A percentile compares a stretch with the other conserved stretches of the same genome.
Conservation (phyloP, 2,888 invertebrate species). For the Lasioglossum calceatum region DNA sequence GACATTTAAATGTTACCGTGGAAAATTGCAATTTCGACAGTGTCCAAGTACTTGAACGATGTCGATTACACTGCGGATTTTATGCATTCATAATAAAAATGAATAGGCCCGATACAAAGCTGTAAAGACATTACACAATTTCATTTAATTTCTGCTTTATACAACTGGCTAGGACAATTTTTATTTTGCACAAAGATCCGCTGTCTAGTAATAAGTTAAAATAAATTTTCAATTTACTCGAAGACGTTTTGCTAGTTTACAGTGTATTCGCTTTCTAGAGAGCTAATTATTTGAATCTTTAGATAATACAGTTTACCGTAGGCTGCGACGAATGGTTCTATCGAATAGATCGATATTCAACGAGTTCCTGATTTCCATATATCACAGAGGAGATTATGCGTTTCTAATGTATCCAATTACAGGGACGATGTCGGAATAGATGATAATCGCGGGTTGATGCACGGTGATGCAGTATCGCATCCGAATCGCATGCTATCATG, state of each 20-base stretch:
- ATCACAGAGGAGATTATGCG: slow-evolving; percentile 32
- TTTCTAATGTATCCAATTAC: slow-evolving; percentile 58
- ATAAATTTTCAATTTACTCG: too few relatives aligned
- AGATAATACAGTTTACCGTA: background rate
- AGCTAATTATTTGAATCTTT: background rate
- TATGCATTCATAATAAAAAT: too few relatives aligned
- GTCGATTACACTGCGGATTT: too few relatives aligned
- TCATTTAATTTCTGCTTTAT: too few relatives aligned
- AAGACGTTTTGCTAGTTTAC: background rate
- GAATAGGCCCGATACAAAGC: too few relatives aligned
- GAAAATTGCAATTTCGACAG: background rate
- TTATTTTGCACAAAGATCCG: too few relatives aligned
- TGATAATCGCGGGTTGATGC: slow-evolving; percentile 63
- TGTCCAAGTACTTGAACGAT: background rate
- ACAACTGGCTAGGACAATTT: too few relatives aligned
- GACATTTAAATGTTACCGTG: background rate
- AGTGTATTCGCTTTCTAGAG: background rate
- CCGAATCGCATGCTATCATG: slow-evolving; percentile 41
- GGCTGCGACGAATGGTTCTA: background rate
- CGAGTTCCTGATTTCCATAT: background rate
- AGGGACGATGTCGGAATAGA: slow-evolving; percentile 47
- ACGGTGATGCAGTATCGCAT: slow-evolving; percentile 62
- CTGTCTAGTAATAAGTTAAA: background rate
- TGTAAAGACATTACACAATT: too few relatives aligned
- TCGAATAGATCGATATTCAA: background rate